A percentile compares a stretch with the other conserved stretches of the same genome.
phyloP scores from a whole-genome alignment of 2,888 invertebrate species.

The Scelioninae gen. 1 region DNA sequence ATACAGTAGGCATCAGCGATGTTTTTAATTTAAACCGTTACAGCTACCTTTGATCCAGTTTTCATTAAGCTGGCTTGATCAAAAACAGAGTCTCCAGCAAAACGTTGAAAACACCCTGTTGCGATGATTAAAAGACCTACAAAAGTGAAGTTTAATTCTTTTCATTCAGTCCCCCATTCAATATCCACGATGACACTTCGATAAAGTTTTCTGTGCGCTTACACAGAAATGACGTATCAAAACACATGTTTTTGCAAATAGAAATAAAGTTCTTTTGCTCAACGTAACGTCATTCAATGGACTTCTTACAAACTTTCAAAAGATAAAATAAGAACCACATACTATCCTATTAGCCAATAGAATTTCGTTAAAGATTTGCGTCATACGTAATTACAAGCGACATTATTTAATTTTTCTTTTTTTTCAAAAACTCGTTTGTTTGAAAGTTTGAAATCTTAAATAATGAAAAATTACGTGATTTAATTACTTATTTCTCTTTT shows the following conservation, averaged over 20 bases:
- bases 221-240: slow-evolving; percentile 18
- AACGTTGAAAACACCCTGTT: slow-evolving; percentile 48
- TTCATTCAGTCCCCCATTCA: slow-evolving; percentile 16
- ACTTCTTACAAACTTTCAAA: slow-evolving; percentile 6
- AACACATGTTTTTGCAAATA: slow-evolving; percentile 33
- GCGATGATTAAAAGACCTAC: slow-evolving; percentile 63
- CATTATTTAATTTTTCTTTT: too few relatives aligned
- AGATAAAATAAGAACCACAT: too few relatives aligned
- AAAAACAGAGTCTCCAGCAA: slow-evolving; percentile 54
- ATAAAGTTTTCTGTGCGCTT: slow-evolving; percentile 40
- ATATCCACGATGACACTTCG: slow-evolving; percentile 33
- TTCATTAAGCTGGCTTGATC: slow-evolving; percentile 64
- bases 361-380: too few relatives aligned
- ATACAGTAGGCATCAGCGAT: slow-evolving; percentile 42
- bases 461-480: too few relatives aligned
- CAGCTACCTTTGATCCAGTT: slow-evolving; percentile 64
- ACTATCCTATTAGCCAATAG: too few relatives aligned
- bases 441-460: too few relatives aligned
- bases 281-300: slow-evolving; percentile 8
- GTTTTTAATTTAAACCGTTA: slow-evolving; percentile 63
- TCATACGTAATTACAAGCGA: too few relatives aligned
- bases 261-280: slow-evolving; percentile 13
- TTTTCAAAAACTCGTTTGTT: too few relatives aligned
- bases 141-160: slow-evolving; percentile 65
- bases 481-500: too few relatives aligned